Base-by-base conservation (phyloP, 92 coral and sea anemone species). In the Galaxea fascicularis region DNA sequence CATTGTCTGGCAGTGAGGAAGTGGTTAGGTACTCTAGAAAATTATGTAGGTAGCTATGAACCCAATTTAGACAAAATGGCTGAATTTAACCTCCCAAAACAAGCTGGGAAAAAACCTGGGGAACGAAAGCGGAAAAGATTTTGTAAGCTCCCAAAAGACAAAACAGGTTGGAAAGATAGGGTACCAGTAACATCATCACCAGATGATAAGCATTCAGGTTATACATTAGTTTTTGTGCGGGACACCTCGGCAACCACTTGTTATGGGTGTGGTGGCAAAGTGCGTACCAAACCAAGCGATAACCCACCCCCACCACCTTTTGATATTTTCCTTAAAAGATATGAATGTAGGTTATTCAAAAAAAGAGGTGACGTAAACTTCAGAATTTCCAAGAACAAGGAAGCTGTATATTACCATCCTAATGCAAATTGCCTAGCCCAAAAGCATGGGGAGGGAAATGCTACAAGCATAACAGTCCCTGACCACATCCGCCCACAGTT, bases 361-460 rank as follows among this genome's bases (percentile, higher is more conserved):
- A 35, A 65, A 44, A 44, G 74, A 25, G 74, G 74, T 4, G 5
- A 39, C 10, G 60, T 46, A 21, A 31, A 65, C 17, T 11, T 82
- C 22, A 69, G 74, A 17, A 69, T 83, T 17, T 52, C 82, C 59
- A 83, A 73, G 39, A 30, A 54, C 29, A 49, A 27, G 22, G 81
- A 83, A 49, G 71, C 72, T 71, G 87, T 71, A 10, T 71, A 83
- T 58, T 73, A 73, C 27, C 77, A 81, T 24, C 85, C 77, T 21
- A 39, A 41, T 51, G 46, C 62, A 54, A 78, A 63, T 16, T 59
- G 84, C 29, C 30, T 59, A 49, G 68, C 80, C 58, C 31, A 75
- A 75, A 75, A 44, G n/a, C 57, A 65, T 63, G 73, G 74, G 52
- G 75, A 79, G 58, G 75, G 73, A 18, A 79, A 0, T 79, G 84